phyloP scores from a whole-genome alignment of 2,797 vertebrate genomes.

The Argentina silus region DNA sequence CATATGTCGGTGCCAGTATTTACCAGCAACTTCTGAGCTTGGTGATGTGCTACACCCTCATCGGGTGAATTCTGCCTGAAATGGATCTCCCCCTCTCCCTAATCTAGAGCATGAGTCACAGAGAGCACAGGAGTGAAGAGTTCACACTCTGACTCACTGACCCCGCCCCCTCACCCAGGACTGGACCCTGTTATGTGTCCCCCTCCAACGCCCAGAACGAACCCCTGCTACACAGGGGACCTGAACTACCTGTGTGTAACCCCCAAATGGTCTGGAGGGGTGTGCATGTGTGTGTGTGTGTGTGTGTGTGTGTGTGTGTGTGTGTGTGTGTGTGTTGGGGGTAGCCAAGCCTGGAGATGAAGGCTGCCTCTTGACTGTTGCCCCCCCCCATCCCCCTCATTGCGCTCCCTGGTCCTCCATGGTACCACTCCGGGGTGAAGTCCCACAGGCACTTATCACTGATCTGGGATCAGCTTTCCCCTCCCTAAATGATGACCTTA shows the following conservation, averaged over 20 bases:
- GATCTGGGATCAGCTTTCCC: too few relatives aligned
- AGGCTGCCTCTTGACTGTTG: background rate
- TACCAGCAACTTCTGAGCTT: too few relatives aligned
- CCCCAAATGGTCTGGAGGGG: slow-evolving; percentile 8
- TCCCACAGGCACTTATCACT: too few relatives aligned
- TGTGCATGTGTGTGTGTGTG: background rate
- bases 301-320: too few relatives aligned
- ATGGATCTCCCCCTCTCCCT: slow-evolving; percentile 67
- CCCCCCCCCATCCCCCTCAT: too few relatives aligned
- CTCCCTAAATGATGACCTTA: too few relatives aligned
- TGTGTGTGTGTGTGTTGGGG: too few relatives aligned
- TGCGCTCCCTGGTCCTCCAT: too few relatives aligned
- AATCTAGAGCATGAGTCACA: slow-evolving; percentile 68
- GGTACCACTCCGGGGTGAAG: too few relatives aligned
- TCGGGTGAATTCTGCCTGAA: slow-evolving; percentile 66
- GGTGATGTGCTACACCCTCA: too few relatives aligned
- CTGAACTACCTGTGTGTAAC: slow-evolving; percentile 34
- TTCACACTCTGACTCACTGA: slow-evolving; percentile 63
- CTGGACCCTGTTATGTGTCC: background rate
- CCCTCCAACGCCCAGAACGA: background rate
- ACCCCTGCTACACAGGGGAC: background rate
- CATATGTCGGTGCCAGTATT: too few relatives aligned
- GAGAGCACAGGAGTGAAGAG: slow-evolving; percentile 50
- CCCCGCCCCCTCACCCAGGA: too few relatives aligned
- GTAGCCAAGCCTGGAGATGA: background rate